Conservation (phyloP, 2,113 vertebrate species). For the Fregata magnificens region DNA sequence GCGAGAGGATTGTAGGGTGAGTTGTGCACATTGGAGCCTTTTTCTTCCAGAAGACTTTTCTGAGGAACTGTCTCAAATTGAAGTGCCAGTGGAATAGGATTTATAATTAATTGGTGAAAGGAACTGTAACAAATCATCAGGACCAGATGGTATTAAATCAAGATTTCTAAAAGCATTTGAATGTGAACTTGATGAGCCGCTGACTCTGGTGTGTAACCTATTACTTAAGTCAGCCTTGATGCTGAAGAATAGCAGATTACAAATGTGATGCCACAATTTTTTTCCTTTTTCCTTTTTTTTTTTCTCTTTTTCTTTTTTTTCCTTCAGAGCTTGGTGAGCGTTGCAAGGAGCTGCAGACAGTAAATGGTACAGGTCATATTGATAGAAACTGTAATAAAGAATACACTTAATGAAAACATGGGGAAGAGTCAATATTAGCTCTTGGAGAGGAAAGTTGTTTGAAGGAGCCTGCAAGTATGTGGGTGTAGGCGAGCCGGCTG, state of each 20-base stretch:
- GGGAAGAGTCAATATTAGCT: slow-evolving; percentile 59
- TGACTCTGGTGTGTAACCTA: slow-evolving; percentile 52
- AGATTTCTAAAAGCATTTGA: slow-evolving; percentile 56
- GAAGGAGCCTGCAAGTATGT: not conserved
- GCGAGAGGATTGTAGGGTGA: not conserved
- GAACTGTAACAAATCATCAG: slow-evolving; percentile 46
- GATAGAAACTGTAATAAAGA: slow-evolving; percentile 51
- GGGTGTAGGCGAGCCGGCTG: not conserved
- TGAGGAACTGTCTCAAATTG: slow-evolving; percentile 46
- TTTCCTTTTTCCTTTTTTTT: not conserved
- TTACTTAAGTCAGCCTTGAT: slow-evolving; percentile 36
- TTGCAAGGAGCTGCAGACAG: not conserved
- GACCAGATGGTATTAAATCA: slow-evolving; percentile 58
- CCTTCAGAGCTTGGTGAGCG: not conserved
- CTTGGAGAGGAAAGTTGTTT: slow-evolving; percentile 7
- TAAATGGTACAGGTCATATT: slow-evolving; percentile 6
- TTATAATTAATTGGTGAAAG: slow-evolving; percentile 62
- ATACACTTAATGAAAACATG: slow-evolving; percentile 31
- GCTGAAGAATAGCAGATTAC: slow-evolving; percentile 12
- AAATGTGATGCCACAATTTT: not conserved
- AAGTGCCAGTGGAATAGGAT: slow-evolving; percentile 51
- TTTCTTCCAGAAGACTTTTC: not conserved
- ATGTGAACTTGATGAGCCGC: slow-evolving; percentile 40
- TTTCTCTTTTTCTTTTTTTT: not conserved
- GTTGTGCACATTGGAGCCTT: not conserved